Evolutionary conservation across 2,888 invertebrate genomes (phyloP).

Genomic region (Onthophagus sagittarius): DNA sequence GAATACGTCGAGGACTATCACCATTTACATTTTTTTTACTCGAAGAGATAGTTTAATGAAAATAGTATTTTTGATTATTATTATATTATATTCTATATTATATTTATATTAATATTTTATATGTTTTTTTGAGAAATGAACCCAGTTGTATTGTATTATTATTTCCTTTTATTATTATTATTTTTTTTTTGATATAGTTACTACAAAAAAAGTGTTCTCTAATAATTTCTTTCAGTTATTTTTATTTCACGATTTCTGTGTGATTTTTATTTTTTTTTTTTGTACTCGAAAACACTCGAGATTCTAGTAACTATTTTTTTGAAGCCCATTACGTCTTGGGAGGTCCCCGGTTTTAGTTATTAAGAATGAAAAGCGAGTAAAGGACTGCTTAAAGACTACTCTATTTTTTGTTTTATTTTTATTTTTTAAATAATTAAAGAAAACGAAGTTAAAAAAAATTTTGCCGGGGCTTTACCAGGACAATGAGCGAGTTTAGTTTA

Average conservation of each 20-base stretch:
- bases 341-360: slow-evolving; percentile 31
- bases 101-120: slow-evolving; percentile 50
- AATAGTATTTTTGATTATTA: slow-evolving; percentile 45
- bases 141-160: slow-evolving; percentile 1
- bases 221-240: slow-evolving; percentile 28
- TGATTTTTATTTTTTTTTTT: slow-evolving; percentile 32
- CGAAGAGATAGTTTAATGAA: slow-evolving; percentile 46
- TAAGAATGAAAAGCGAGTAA: slow-evolving; percentile 1
- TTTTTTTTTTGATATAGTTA: slow-evolving; percentile 12
- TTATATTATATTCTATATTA: slow-evolving; percentile 31
- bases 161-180: background rate
- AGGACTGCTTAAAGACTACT: slow-evolving; percentile 7
- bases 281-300: slow-evolving; percentile 49
- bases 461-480: slow-evolving; percentile 14
- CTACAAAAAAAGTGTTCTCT: slow-evolving; percentile 43
- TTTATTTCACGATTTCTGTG: slow-evolving; percentile 29
- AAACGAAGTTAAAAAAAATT: background rate
- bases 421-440: slow-evolving; percentile 7
- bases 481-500: slow-evolving; percentile 5
- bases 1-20: slow-evolving; percentile 40
- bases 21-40: slow-evolving; percentile 32
- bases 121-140: background rate
- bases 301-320: slow-evolving; percentile 30
- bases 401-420: background rate
- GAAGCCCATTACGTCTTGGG: slow-evolving; percentile 29